Evolutionary conservation across 1,140 invertebrate genomes (phyloP).

Genomic region (Heterodera schachtii): DNA sequence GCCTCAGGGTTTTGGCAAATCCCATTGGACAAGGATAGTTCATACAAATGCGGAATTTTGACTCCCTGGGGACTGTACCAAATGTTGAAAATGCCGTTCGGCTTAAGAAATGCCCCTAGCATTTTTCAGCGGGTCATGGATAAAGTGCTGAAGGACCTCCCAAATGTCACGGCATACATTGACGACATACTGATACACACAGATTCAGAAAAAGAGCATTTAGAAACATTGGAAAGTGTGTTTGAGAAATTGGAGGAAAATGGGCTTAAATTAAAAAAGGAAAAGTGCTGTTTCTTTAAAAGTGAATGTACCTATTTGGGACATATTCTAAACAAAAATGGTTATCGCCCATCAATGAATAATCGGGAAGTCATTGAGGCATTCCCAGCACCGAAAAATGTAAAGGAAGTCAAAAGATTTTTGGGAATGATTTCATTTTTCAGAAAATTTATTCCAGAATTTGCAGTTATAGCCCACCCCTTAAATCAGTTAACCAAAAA

Average conservation of each 20-base stretch:
- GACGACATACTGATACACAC: conserved; percentile 21
- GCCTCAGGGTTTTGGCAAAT: conserved; percentile 19
- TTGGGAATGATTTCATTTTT: conserved; percentile 15
- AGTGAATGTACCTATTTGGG: conserved; percentile 13
- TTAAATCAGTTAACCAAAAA: neutral
- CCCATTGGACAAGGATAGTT: conserved; percentile 4
- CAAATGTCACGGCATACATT: conserved; percentile 17
- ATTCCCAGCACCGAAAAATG: neutral
- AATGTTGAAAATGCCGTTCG: conserved; percentile 15
- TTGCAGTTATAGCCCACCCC: neutral
- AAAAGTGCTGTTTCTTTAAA: conserved; percentile 9
- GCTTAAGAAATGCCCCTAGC: conserved; percentile 20
- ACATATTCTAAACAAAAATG: neutral
- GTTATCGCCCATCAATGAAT: conserved; percentile 6
- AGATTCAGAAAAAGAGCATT: neutral
- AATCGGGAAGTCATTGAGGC: conserved; percentile 2
- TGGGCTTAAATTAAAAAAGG: conserved; percentile 4
- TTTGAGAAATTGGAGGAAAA: neutral
- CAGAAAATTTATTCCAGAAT: conserved; percentile 23
- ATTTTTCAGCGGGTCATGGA: conserved; percentile 16
- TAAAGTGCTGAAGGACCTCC: conserved; percentile 7
- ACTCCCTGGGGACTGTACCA: conserved; percentile 11
- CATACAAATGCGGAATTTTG: conserved; percentile 14
- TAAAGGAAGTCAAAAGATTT: conserved; percentile 13
- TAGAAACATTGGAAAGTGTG: neutral